These are phyloP conservation scores for Litocranius walleri DNA, from an alignment of 2,113 vertebrate genomes.

Conservation along the genomic window DNA sequence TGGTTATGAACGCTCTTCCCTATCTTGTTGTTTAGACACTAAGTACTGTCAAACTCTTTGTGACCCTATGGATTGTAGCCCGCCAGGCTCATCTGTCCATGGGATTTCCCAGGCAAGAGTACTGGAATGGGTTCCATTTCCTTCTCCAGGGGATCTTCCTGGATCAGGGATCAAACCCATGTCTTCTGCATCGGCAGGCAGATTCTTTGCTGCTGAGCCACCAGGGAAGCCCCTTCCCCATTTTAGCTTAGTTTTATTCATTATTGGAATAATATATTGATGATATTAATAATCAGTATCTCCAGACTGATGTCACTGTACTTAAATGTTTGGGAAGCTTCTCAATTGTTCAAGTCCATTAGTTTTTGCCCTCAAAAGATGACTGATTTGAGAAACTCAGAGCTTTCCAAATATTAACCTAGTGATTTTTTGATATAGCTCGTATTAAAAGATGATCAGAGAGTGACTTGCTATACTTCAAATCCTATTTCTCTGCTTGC, in stretches of 20 bases:
- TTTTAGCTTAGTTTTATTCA: background rate
- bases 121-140: background rate
- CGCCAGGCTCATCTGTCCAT: background rate
- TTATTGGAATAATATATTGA: background rate
- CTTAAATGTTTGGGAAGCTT: background rate
- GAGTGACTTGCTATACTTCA: background rate
- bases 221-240: background rate
- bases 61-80: background rate
- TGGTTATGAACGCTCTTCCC: background rate
- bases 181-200: background rate
- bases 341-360: background rate
- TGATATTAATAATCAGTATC: background rate
- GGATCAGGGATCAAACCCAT: background rate
- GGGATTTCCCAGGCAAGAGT: background rate
- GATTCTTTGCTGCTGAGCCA: background rate
- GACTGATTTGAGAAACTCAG: constrained; percentile 1
- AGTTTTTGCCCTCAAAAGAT: background rate
- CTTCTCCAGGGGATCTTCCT: background rate
- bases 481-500: background rate
- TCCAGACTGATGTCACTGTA: background rate
- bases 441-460: background rate
- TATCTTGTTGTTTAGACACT: background rate
- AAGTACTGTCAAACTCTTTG: background rate
- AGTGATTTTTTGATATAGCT: background rate
- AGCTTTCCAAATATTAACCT: background rate